Conservation (phyloP, 1,140 invertebrate species). For the Nylanderia fulva region DNA sequence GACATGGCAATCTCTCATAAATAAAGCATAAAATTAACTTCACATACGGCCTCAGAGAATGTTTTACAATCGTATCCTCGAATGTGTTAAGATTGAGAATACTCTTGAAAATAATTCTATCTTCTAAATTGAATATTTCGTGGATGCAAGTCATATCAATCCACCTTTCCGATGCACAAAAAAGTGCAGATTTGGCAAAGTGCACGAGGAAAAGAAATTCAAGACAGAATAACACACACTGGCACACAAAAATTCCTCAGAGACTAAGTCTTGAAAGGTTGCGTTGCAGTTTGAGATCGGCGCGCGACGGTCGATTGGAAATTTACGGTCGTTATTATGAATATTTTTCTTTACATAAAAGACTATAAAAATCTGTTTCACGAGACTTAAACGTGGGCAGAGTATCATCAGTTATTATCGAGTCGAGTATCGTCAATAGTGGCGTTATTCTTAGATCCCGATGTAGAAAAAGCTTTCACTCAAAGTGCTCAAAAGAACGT, state of each 20-base stretch:
- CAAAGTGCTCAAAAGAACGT: constrained; percentile 42
- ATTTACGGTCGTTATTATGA: constrained; percentile 57
- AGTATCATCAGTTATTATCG: constrained; percentile 60
- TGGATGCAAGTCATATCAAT: constrained; percentile 6
- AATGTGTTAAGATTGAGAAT: neutral
- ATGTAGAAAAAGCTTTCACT: constrained; percentile 54
- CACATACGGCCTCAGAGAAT: neutral
- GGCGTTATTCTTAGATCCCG: constrained; percentile 52
- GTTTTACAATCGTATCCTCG: neutral
- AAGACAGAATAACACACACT: constrained; percentile 31
- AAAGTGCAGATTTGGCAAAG: neutral
- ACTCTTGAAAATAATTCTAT: neutral
- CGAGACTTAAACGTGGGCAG: constrained; percentile 42
- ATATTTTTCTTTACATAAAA: constrained; percentile 55
- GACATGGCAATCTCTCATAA: neutral
- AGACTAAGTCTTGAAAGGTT: constrained; percentile 42
- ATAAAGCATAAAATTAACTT: neutral
- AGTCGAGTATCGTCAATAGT: constrained; percentile 38
- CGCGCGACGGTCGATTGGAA: constrained; percentile 54
- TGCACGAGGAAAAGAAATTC: neutral
- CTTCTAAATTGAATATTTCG: neutral
- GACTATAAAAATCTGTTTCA: constrained; percentile 55
- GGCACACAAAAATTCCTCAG: constrained; percentile 32
- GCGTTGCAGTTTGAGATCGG: neutral
- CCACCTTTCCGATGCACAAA: neutral